Base-by-base conservation (phyloP, 2,888 invertebrate genomes). In the Callosobruchus maculatus region DNA sequence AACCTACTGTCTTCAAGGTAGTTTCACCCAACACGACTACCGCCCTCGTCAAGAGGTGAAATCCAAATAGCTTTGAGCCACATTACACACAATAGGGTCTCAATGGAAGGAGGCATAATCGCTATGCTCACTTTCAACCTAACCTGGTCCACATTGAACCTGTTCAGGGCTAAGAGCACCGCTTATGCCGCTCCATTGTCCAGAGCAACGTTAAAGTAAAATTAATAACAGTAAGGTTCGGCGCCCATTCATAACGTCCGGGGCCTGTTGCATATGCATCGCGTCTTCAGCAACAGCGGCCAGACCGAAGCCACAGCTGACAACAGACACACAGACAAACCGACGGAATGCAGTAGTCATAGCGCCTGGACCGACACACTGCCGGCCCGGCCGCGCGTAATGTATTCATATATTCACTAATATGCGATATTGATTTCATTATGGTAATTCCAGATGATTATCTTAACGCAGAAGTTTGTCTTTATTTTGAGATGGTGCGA, bases 381-480 rank as follows among this genome's bases (percentile, higher is more conserved):
- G 26, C 7, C 26, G 26, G n/a, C n/a, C n/a, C n/a, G n/a, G 72
- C 72, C n/a, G 21, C 69, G 30, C 21, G 70, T 85, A 85, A 85
- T 85, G 82, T 85, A 84, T 85, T 86, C 85, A 85, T 85, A 83
- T 86, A 86, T 86, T 86, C 86, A 85, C 84, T 85, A 85, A 85
- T 85, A 85, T 83, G 84, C 85, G 83, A 85, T 85, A 86, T 86
- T 86, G 86, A 86, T 86, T 86, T 85, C 85, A 85, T 85, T 86
- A 86, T 86, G 86, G 83, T 86, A 86, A 86, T 86, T 83, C 81
- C 79, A 80, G 85, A 85, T 85, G 83, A 84, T 85, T 86, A 85
- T 86, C 86, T 86, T 84, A 85, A 85, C 85, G 83, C 83, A 81
- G 81, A 81, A 83, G 83, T 85, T 85, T 84, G 84, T 84, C 84